phyloP scores from a whole-genome alignment of 2,113 vertebrate genomes.

The Rafetus swinhoei region DNA sequence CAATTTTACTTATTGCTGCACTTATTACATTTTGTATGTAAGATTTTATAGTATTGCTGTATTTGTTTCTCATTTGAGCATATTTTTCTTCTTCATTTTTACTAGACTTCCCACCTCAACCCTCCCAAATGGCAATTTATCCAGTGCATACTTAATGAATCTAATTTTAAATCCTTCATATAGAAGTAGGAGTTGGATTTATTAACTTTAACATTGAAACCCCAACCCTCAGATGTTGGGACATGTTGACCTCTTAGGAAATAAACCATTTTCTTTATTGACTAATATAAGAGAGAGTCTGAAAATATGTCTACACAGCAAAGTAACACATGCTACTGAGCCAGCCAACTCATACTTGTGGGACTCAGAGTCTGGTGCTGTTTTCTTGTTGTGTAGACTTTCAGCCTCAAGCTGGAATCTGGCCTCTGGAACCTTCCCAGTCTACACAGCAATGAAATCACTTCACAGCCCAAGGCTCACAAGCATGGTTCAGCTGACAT shows the following conservation, averaged over 20 bases:
- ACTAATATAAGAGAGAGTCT: not conserved
- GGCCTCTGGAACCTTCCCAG: not conserved
- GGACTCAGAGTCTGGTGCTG: not conserved
- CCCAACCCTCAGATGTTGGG: not conserved
- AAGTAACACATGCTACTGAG: not conserved
- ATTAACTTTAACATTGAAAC: not conserved
- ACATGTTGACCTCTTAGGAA: not conserved
- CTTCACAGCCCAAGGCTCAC: too few relatives aligned
- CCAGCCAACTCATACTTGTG: not conserved
- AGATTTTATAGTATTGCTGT: not conserved
- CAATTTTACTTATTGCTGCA: not conserved
- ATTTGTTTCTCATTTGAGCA: not conserved
- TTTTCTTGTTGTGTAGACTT: not conserved
- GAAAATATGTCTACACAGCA: not conserved
- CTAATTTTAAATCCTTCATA: not conserved
- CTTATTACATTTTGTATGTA: conserved; percentile 25
- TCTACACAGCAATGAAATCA: too few relatives aligned
- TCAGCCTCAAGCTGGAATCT: not conserved
- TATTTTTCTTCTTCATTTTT: not conserved
- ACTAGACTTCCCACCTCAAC: not conserved
- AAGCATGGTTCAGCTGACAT: not conserved
- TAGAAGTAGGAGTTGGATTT: not conserved
- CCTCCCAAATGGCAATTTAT: not conserved
- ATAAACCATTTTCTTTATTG: not conserved
- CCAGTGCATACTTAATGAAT: not conserved